These are phyloP conservation scores for Brachionus paranguensis DNA, from an alignment of 1,140 invertebrate genomes.

Conservation along the genomic window DNA sequence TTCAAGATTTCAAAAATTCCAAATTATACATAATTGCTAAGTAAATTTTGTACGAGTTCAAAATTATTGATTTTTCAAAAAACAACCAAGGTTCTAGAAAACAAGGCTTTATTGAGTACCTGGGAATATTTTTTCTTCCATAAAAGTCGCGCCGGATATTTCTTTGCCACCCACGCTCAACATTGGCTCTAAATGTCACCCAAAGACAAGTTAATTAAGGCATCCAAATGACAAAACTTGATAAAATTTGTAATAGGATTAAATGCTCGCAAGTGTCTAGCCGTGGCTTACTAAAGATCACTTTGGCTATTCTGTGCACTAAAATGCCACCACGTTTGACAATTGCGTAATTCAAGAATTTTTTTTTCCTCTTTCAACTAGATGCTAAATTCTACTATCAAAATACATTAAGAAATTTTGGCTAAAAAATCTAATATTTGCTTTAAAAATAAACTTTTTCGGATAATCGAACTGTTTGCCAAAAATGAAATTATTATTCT, in stretches of 20 bases:
- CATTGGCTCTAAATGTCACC: not conserved
- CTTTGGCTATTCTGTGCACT: not conserved
- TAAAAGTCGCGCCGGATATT: no score
- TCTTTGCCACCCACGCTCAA: not conserved
- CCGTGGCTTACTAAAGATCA: not conserved
- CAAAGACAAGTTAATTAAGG: not conserved
- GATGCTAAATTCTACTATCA: not conserved
- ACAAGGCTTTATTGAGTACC: not conserved
- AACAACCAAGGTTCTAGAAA: not conserved
- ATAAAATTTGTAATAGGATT: slow-evolving; percentile 18
- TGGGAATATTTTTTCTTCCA: no score
- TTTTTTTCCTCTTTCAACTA: not conserved
- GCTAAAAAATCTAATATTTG: not conserved
- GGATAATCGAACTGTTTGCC: slow-evolving; percentile 15
- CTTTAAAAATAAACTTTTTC: slow-evolving; percentile 2
- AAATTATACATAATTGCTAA: not conserved
- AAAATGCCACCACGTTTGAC: not conserved
- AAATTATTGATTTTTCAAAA: not conserved
- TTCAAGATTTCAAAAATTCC: not conserved
- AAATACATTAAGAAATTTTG: not conserved
- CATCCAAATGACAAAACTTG: not conserved
- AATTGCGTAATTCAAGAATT: not conserved
- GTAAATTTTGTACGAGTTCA: not conserved
- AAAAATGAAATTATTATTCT: not conserved
- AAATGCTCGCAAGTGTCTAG: not conserved